Percentiles rank a stretch among this genome's conserved stretches.
Conservation (phyloP, 2,888 invertebrate species). For the Drosophila rellima region DNA sequence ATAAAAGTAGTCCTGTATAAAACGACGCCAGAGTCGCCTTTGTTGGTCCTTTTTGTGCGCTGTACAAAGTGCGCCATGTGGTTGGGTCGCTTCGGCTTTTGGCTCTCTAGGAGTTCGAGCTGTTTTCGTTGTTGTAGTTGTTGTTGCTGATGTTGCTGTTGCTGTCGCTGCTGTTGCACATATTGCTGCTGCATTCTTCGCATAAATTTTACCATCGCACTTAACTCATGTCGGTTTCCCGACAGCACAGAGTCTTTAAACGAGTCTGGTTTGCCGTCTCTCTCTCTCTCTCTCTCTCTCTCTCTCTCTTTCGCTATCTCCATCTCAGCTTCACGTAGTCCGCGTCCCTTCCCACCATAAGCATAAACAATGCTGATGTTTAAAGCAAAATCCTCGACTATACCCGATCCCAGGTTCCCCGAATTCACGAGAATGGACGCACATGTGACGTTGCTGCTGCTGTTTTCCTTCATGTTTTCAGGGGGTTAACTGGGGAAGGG, state of each 20-base stretch:
- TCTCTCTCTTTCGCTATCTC: neutral
- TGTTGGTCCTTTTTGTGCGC: slow-evolving; percentile 53
- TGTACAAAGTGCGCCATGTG: slow-evolving; percentile 39
- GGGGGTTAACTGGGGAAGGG: slow-evolving; percentile 17
- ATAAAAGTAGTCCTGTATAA: slow-evolving; percentile 45
- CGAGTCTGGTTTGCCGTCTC: slow-evolving; percentile 53
- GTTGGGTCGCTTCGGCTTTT: slow-evolving; percentile 29
- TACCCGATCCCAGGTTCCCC: slow-evolving; percentile 22
- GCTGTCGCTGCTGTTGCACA: slow-evolving; percentile 61
- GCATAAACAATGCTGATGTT: slow-evolving; percentile 70
- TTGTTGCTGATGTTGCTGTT: slow-evolving; percentile 28
- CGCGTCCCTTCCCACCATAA: slow-evolving; percentile 25
- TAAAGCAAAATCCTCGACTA: slow-evolving; percentile 57
- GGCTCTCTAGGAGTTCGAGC: slow-evolving; percentile 24
- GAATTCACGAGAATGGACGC: slow-evolving; percentile 35
- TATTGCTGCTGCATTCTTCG: slow-evolving; percentile 79
- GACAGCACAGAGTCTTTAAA: slow-evolving; percentile 60
- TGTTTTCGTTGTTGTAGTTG: slow-evolving; percentile 20
- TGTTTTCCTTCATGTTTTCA: slow-evolving; percentile 69
- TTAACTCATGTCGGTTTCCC: slow-evolving; percentile 72
- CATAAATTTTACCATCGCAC: slow-evolving; percentile 80
- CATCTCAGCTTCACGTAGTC: neutral
- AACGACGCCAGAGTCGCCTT: slow-evolving; percentile 15
- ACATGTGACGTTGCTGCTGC: slow-evolving; percentile 58
- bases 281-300: slow-evolving; percentile 1